Conservation (phyloP, 1,140 invertebrate genomes). For the Drosophila serrata region DNA sequence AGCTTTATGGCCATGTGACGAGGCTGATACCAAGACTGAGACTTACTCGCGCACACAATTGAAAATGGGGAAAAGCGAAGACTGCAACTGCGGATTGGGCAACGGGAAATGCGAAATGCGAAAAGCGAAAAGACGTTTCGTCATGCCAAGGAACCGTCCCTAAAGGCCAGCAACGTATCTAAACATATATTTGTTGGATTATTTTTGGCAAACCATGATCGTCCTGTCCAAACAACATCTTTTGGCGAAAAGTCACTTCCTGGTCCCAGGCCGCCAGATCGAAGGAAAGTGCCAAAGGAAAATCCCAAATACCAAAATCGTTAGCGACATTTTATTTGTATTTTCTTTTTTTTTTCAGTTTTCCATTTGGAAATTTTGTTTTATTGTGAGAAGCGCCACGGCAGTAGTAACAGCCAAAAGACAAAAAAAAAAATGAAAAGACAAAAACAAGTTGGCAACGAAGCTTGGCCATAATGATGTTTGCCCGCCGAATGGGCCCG, state of each 20-base stretch:
- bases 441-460: conserved; percentile 69
- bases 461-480: conserved; percentile 69
- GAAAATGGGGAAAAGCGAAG: conserved; percentile 23
- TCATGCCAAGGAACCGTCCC: conserved; percentile 27
- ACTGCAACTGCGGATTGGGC: conserved; percentile 40
- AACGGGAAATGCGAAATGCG: conserved; percentile 40
- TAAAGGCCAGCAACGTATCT: conserved; percentile 10
- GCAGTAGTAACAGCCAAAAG: conserved; percentile 3
- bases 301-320: conserved; percentile 74
- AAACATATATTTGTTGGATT: conserved; percentile 1
- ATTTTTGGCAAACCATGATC: conserved; percentile 19
- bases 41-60: conserved; percentile 27
- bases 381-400: conserved; percentile 68
- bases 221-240: conserved; percentile 21
- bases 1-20: conserved; percentile 32
- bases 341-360: conserved; percentile 49
- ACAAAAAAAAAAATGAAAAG: conserved; percentile 18
- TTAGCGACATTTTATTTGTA: conserved; percentile 76
- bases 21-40: conserved; percentile 9
- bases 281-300: conserved; percentile 70
- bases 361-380: conserved; percentile 58
- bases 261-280: conserved; percentile 61
- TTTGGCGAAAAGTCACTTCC: conserved; percentile 62
- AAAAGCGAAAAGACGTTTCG: conserved; percentile 33
- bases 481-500: conserved; percentile 47